Evolutionary conservation across 2,113 vertebrate genomes (phyloP).

Genomic region (Zosterops hypoxanthus): DNA sequence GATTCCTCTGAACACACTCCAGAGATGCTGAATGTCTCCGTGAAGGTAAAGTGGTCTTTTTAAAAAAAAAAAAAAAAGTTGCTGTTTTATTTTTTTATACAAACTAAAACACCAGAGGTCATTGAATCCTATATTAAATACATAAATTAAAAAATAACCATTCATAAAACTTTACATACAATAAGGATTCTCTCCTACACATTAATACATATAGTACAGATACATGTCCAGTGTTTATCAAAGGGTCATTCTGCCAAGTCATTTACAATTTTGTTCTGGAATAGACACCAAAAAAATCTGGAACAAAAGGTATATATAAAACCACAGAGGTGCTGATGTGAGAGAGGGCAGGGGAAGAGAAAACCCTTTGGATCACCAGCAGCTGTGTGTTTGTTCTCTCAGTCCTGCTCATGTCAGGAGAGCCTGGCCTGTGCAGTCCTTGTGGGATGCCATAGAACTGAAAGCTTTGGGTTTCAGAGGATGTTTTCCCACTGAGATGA

Average conservation of each 20-base stretch:
- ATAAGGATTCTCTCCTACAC: constrained; percentile 76
- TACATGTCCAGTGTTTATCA: constrained; percentile 70
- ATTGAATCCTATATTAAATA: constrained; percentile 83
- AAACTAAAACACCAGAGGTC: constrained; percentile 82
- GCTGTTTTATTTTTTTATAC: constrained; percentile 78
- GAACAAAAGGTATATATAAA: constrained; percentile 41
- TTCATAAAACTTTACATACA: constrained; percentile 84
- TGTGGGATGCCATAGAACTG: not conserved
- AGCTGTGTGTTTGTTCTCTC: not conserved
- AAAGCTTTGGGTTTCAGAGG: not conserved
- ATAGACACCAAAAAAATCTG: constrained; percentile 39
- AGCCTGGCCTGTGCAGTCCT: not conserved
- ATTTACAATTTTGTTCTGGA: constrained; percentile 57
- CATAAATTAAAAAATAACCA: constrained; percentile 84
- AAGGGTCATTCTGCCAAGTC: constrained; percentile 62
- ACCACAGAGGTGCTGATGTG: constrained; percentile 56
- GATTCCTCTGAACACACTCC: not conserved
- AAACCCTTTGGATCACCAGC: not conserved
- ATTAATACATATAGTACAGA: constrained; percentile 75
- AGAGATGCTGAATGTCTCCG: not conserved
- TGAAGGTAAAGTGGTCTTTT: not conserved
- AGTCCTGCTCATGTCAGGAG: not conserved
- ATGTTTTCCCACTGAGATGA: not conserved
- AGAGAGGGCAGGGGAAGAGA: not conserved
- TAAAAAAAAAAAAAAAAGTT: constrained; percentile 75